Percentiles rank a stretch among this genome's conserved stretches.
These are phyloP conservation scores for Dicentrarchus labrax DNA, from an alignment of 2,113 vertebrate species.

Conservation along the genomic window DNA sequence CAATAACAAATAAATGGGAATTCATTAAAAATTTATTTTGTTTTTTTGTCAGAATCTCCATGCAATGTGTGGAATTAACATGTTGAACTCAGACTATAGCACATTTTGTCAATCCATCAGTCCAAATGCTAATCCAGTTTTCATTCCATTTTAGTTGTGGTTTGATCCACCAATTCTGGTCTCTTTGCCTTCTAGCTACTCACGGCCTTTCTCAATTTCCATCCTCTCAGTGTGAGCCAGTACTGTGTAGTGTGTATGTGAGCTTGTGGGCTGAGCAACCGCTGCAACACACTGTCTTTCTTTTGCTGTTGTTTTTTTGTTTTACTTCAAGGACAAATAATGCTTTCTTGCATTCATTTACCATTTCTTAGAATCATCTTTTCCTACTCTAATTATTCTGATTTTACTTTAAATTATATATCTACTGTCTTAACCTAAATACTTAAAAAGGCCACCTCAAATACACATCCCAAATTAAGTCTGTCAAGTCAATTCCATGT, in stretches of 20 bases:
- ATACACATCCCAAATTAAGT: too few species aligned
- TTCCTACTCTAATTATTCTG: neutral
- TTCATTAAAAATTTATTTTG: neutral
- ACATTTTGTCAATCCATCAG: neutral
- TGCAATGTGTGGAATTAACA: neutral
- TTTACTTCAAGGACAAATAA: neutral
- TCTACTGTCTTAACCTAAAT: too few species aligned
- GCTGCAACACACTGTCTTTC: neutral
- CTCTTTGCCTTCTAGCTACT: neutral
- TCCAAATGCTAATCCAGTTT: constrained; percentile 1
- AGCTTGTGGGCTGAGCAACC: neutral
- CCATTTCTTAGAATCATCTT: neutral
- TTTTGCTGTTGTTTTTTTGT: neutral
- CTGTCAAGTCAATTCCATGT: too few species aligned
- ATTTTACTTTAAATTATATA: neutral
- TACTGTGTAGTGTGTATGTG: neutral
- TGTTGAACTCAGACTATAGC: neutral
- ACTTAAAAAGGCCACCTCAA: too few species aligned
- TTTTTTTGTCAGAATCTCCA: neutral
- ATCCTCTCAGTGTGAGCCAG: neutral
- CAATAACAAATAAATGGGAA: neutral
- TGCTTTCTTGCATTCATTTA: neutral
- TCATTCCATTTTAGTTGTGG: neutral
- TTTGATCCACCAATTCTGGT: neutral
- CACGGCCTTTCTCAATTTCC: neutral